Percentiles rank a stretch among this genome's conserved stretches.
Conservation (phyloP, 2,888 invertebrate genomes). For the Erebia epiphron region DNA sequence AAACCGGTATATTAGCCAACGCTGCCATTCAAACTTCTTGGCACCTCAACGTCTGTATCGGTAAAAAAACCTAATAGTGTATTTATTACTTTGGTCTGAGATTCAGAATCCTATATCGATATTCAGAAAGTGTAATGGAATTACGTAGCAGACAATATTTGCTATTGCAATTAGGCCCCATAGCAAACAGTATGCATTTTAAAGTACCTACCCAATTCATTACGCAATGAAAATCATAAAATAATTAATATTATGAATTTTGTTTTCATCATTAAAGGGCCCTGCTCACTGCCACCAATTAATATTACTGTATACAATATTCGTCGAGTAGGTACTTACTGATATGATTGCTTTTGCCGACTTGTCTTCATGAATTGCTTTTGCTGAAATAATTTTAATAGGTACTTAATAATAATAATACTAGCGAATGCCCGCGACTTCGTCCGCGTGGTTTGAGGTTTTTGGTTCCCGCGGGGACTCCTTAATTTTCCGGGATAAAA, state of each 20-base stretch:
- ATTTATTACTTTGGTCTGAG: not conserved
- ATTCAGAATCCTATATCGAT: not conserved
- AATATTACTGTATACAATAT: conserved; percentile 11
- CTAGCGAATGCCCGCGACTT: no score
- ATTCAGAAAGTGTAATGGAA: not conserved
- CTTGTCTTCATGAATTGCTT: conserved; percentile 8
- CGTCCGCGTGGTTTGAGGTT: no score
- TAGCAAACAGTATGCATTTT: conserved; percentile 14
- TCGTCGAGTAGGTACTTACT: not conserved
- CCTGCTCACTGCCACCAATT: conserved; percentile 15
- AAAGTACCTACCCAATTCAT: conserved; percentile 17
- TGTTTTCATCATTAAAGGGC: conserved; percentile 24
- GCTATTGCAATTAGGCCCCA: not conserved
- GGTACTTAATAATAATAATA: not conserved
- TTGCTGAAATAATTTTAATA: conserved; percentile 2
- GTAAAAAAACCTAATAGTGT: no score
- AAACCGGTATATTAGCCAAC: no score
- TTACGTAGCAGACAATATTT: not conserved
- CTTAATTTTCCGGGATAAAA: no score
- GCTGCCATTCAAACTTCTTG: no score
- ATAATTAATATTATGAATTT: conserved; percentile 24
- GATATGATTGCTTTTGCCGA: conserved; percentile 5
- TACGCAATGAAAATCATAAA: conserved; percentile 23
- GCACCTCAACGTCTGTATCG: no score
- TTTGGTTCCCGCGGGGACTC: no score